A percentile compares a stretch with the other conserved stretches of the same genome.
Conservation (phyloP, 2,888 invertebrate genomes). For the Cheilosia soror region DNA sequence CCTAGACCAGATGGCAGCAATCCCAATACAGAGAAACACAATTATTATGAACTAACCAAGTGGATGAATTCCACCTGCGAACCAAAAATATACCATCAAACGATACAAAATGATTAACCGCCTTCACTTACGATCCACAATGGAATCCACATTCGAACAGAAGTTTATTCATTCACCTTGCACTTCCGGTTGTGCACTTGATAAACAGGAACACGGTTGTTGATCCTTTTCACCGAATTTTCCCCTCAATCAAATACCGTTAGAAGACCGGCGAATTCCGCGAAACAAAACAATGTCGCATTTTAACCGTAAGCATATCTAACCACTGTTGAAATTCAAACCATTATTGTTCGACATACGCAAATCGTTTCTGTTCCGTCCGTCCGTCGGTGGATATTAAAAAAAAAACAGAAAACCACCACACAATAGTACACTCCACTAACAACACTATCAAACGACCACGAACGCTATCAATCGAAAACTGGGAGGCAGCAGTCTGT, state of each 20-base stretch:
- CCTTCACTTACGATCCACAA: conserved; percentile 57
- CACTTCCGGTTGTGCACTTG: conserved; percentile 62
- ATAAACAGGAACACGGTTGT: conserved; percentile 22
- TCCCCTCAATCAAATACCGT: conserved; percentile 1
- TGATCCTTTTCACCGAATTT: conserved; percentile 39
- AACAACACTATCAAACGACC: conserved; percentile 40
- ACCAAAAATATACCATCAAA: conserved; percentile 31
- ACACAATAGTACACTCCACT: conserved; percentile 21
- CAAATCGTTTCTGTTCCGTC: not conserved
- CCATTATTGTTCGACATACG: too few species aligned
- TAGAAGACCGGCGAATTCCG: not conserved
- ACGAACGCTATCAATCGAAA: conserved; percentile 75
- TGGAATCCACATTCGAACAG: conserved; percentile 33
- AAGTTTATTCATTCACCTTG: conserved; percentile 36
- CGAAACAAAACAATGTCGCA: not conserved
- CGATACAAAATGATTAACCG: conserved; percentile 17
- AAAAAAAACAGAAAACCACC: not conserved
- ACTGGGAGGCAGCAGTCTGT: conserved; percentile 73
- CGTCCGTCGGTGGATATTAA: conserved; percentile 1
- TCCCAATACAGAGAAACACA: conserved; percentile 5
- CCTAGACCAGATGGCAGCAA: conserved; percentile 65
- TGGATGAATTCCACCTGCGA: conserved; percentile 59
- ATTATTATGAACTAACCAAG: conserved; percentile 16
- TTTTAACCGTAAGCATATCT: not conserved
- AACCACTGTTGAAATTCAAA: not conserved